A percentile compares a stretch with the other conserved stretches of the same genome.
phyloP scores from a whole-genome alignment of 2,888 invertebrate genomes.

The Epinotia bilunana region DNA sequence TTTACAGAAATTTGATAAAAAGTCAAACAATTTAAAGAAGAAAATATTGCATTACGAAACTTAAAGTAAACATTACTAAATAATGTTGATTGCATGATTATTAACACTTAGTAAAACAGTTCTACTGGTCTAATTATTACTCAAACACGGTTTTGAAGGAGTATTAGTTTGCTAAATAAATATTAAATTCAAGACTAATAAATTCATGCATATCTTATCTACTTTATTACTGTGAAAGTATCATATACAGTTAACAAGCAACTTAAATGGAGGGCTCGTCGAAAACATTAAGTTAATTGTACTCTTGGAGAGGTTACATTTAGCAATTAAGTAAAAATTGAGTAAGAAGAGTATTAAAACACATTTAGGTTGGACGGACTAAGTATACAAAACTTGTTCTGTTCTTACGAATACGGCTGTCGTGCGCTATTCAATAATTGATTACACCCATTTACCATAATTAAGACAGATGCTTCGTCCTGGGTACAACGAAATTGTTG shows the following conservation, averaged over 20 bases:
- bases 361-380: conserved; percentile 40
- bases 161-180: conserved; percentile 20
- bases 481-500: conserved; percentile 18
- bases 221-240: conserved; percentile 19
- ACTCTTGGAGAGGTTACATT: conserved; percentile 33
- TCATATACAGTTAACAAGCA: conserved; percentile 11
- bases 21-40: conserved; percentile 39
- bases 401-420: conserved; percentile 16
- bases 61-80: conserved; percentile 20
- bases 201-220: conserved; percentile 6
- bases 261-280: conserved; percentile 2
- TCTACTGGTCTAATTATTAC: conserved; percentile 16
- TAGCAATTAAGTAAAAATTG: conserved; percentile 23
- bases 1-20: conserved; percentile 42
- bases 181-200: neutral
- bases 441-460: conserved; percentile 12
- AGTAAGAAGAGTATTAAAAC: conserved; percentile 33
- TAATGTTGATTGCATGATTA: conserved; percentile 12
- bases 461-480: neutral
- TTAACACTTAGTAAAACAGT: conserved; percentile 5
- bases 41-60: conserved; percentile 37
- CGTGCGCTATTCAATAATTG: conserved; percentile 3
- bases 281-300: conserved; percentile 38
- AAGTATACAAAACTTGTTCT: conserved; percentile 21
- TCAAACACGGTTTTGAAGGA: conserved; percentile 11